Percentiles rank a stretch among this genome's conserved stretches.
phyloP scores from a whole-genome alignment of 2,797 vertebrate genomes.

The Platyrinchus mystaceus region DNA sequence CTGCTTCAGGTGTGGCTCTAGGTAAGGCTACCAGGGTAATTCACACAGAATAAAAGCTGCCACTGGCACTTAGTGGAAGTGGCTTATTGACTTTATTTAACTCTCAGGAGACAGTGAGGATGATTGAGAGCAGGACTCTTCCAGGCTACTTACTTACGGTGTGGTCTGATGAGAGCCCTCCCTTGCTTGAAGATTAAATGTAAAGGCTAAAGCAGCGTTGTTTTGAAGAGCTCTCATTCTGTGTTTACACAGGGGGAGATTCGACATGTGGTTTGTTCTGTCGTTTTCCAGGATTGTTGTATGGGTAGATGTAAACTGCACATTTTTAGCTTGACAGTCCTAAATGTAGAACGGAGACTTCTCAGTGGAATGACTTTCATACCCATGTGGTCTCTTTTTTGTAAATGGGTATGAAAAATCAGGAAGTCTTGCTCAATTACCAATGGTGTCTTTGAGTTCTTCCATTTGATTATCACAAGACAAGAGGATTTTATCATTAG shows the following conservation, averaged over 20 bases:
- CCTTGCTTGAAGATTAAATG: not conserved
- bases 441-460: not conserved
- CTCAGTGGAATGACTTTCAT: not conserved
- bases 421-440: not conserved
- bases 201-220: not conserved
- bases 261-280: not conserved
- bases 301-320: not conserved
- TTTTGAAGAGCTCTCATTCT: not conserved
- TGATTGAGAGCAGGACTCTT: not conserved
- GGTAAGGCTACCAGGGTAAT: not conserved
- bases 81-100: conserved; percentile 3
- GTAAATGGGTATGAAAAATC: not conserved
- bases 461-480: conserved; percentile 52
- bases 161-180: not conserved
- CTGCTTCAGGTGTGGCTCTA: not conserved
- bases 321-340: not conserved
- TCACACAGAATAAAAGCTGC: conserved; percentile 12
- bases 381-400: not conserved
- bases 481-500: not conserved
- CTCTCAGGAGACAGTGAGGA: not conserved
- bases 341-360: not conserved
- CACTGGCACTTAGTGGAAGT: conserved; percentile 14
- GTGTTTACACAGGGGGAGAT: not conserved
- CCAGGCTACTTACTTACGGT: not conserved
- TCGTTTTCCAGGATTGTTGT: not conserved